phyloP scores from a whole-genome alignment of 2,797 vertebrate species.

The Choloepus didactylus region DNA sequence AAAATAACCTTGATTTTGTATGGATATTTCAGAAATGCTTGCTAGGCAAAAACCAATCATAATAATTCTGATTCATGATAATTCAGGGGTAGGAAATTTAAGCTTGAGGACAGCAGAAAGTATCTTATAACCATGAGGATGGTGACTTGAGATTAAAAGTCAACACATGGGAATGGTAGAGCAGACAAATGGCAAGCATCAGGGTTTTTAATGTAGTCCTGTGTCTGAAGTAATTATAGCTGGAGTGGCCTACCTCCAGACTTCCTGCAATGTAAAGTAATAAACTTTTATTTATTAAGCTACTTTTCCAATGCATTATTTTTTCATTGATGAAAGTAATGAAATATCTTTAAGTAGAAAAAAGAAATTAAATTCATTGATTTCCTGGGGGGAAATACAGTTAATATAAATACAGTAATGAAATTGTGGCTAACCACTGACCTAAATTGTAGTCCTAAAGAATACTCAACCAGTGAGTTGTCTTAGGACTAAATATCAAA shows the following conservation, averaged over 20 bases:
- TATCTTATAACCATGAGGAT: background rate
- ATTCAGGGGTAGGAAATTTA: background rate
- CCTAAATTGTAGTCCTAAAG: background rate
- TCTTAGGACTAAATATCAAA: background rate
- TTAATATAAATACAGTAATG: background rate
- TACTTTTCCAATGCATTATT: background rate
- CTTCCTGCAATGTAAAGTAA: background rate
- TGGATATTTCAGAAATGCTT: background rate
- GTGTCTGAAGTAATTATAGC: background rate
- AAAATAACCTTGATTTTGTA: background rate
- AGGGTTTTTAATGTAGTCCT: background rate
- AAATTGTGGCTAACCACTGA: background rate
- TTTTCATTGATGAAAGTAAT: background rate
- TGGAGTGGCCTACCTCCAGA: background rate
- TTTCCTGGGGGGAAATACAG: background rate
- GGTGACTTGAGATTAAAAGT: background rate
- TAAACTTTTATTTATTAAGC: background rate
- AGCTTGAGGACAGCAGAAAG: background rate
- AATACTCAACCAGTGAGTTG: background rate
- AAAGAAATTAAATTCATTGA: background rate
- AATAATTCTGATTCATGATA: background rate
- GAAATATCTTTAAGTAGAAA: background rate
- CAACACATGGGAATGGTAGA: background rate
- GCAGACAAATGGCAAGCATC: background rate
- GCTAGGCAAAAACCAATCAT: background rate